phyloP scores from a whole-genome alignment of 2,888 invertebrate species.

The Bedellia somnulentella region DNA sequence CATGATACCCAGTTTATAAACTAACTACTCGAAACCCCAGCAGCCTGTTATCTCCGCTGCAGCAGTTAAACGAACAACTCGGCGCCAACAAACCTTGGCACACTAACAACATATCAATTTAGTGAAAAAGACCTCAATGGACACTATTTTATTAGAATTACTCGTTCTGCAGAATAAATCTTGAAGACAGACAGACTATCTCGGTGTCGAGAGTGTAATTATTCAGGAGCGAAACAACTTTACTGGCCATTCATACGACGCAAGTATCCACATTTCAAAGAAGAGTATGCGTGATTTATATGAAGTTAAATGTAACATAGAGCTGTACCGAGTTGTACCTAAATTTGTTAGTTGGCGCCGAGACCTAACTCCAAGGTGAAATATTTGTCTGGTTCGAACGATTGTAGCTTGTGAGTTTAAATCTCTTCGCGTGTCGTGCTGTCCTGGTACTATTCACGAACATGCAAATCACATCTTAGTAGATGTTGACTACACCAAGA shows the following conservation, averaged over 20 bases:
- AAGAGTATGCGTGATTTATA: constrained; percentile 4
- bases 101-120: constrained; percentile 1
- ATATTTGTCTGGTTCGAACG: constrained; percentile 37
- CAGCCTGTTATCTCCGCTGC: constrained; percentile 23
- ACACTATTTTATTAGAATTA: constrained; percentile 2
- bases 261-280: constrained; percentile 1
- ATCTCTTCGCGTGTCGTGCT: constrained; percentile 43
- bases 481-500: constrained; percentile 23
- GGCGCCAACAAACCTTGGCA: constrained; percentile 2
- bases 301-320: not conserved
- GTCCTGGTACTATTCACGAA: constrained; percentile 17
- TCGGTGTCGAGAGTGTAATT: constrained; percentile 2
- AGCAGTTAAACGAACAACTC: constrained; percentile 24
- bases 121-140: not conserved
- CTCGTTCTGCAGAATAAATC: constrained; percentile 2
- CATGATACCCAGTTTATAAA: not conserved
- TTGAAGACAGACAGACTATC: no score
- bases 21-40: constrained; percentile 3
- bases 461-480: constrained; percentile 14
- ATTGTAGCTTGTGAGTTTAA: constrained; percentile 25
- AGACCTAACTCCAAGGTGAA: constrained; percentile 27
- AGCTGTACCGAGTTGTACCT: constrained; percentile 1
- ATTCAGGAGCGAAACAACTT: constrained; percentile 5
- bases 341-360: constrained; percentile 18
- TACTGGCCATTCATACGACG: constrained; percentile 3